Evolutionary conservation across 2,797 vertebrate genomes (phyloP), one percentile per base, ranked within the genome.

Genomic region (Cuculus canorus): DNA sequence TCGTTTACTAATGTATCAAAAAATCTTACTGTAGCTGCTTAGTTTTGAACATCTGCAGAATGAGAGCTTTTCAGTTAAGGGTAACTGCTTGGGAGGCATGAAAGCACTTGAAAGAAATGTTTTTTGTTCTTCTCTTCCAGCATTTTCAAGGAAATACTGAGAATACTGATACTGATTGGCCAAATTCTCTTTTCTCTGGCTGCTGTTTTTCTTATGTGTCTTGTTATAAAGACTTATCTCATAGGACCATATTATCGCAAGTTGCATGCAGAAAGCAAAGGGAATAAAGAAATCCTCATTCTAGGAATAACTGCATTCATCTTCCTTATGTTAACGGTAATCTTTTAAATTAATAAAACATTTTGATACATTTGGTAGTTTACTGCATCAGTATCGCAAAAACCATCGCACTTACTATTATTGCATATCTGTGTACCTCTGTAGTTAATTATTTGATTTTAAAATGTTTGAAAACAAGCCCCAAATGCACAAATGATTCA

Each of bases 241-340:
- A 98, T 99, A 63, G 99, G 99, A 43, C 99, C 99, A 0, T 99
- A 98, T 96, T 99, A 98, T 93, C 99, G 98, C 97, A 99, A 99
- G 86, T 97, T 99, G 72, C 99, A 99, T 14, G 33, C 96, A 9
- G 99, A 99, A 97, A 98, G 99, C 97, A 99, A 98, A 98, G 99
- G 99, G 88, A 99, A 98, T 98, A 99, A 99, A 96, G 99, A 99
- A 96, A 99, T 99, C 95, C 98, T 99, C 78, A 98, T 99, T 93
- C 97, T 99, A 71, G 99, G 99, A 87, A 98, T 98, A 86, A 98
- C 99, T 39, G 99, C 99, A 11, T 99, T 99, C 96, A 98, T 99
- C 96, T 99, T 99, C 95, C 97, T 99, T 80, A 99, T 99, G 99
- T 96, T 99, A 87, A 99, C 96, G 97, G 99, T 99, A 98, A 97